Evolutionary conservation across 2,113 vertebrate species (phyloP).

Genomic region (Rostratula benghalensis): DNA sequence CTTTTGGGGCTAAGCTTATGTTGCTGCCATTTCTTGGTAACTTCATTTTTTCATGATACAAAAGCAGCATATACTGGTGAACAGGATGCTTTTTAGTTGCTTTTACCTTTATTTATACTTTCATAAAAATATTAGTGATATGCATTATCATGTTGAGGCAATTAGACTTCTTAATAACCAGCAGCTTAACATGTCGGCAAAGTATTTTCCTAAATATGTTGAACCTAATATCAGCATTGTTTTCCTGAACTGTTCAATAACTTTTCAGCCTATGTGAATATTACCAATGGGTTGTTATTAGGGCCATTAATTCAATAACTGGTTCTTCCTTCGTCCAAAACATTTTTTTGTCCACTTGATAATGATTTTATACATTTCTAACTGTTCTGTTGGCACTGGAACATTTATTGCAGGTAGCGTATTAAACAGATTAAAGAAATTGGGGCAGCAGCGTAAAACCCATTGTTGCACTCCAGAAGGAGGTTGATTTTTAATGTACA

Average conservation of each 20-base stretch:
- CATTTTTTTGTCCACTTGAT: neutral
- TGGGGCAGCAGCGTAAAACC: rapidly evolving
- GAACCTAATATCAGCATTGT: neutral
- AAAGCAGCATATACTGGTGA: neutral
- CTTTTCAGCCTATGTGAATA: neutral
- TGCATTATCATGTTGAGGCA: neutral
- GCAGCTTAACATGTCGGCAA: neutral
- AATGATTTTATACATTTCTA: neutral
- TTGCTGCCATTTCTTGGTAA: neutral
- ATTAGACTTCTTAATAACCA: neutral
- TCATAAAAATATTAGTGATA: neutral
- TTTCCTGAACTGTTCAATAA: neutral
- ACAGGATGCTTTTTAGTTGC: neutral
- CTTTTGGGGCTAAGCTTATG: neutral
- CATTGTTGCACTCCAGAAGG: neutral
- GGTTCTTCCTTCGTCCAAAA: neutral
- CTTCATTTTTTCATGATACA: neutral
- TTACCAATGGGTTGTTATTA: neutral
- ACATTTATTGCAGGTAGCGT: neutral
- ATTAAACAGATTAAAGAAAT: neutral
- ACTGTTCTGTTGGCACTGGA: neutral
- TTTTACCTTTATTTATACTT: neutral
- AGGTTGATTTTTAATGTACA: neutral
- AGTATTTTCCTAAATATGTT: neutral
- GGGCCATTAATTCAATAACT: neutral